These are phyloP conservation scores for Venustoraphidia nigricollis DNA, from an alignment of 2,888 invertebrate species.

Conservation along the genomic window DNA sequence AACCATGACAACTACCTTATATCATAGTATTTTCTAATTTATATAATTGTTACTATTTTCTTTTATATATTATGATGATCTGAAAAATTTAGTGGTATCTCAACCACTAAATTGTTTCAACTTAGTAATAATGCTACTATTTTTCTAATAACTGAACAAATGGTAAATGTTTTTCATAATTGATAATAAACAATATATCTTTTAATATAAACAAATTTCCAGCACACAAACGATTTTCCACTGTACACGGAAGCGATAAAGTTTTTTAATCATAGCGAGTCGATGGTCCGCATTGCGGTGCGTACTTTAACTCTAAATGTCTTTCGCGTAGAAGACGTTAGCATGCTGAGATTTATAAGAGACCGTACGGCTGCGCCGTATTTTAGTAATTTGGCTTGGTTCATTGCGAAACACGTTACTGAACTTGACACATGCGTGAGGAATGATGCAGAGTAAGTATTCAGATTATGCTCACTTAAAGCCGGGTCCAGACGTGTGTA, in stretches of 20 bases:
- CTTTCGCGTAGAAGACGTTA: conserved; percentile 83
- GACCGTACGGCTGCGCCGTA: conserved; percentile 96
- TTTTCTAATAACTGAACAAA: no score
- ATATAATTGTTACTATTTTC: no score
- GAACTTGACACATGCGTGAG: conserved; percentile 90
- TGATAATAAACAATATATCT: neutral
- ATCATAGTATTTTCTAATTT: no score
- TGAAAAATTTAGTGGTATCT: no score
- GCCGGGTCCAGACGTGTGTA: no score
- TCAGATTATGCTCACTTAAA: neutral
- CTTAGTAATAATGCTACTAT: no score
- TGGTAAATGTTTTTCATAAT: no score
- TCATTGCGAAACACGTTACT: conserved; percentile 93
- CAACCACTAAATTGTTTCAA: no score
- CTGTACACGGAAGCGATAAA: conserved; percentile 98
- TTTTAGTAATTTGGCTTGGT: conserved; percentile 97
- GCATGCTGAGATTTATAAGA: conserved; percentile 89
- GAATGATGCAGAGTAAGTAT: conserved; percentile 85
- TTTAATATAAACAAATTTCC: conserved; percentile 17
- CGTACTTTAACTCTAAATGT: conserved; percentile 95
- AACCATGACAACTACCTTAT: no score
- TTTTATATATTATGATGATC: no score
- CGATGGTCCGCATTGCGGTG: conserved; percentile 98
- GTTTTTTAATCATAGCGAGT: conserved; percentile 97
- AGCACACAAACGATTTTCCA: conserved; percentile 98